Base-by-base conservation (phyloP, 2,113 vertebrate genomes). In the Geococcyx californianus region DNA sequence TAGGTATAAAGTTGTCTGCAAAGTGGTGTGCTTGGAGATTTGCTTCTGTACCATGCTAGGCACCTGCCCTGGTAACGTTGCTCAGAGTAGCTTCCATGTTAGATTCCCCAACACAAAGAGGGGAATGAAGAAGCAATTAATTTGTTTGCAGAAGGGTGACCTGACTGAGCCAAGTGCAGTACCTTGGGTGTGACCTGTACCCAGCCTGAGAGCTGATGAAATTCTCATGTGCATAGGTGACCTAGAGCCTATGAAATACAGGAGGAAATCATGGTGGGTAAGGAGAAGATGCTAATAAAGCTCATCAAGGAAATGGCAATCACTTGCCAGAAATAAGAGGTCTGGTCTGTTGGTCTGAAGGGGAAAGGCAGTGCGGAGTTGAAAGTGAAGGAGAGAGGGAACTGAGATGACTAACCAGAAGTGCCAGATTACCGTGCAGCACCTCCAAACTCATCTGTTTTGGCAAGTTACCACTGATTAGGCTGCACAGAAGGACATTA, bases 11-110 rank as follows among this genome's bases (percentile, higher is more conserved):
- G 36, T 21, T 58, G 16, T 45, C 62, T 15, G 76, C n/a, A 52
- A n/a, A 44, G 34, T 7, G 8, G 42, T 74, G 31, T 63, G 11
- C 34, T 74, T 63, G 47, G 73, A 79, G n/a, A 45, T 47, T 34
- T 2, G 0, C 16, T 56, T 60, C 20, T 56, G 5, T 23, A 33
- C 13, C 1, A 1, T 0, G 1, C 28, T 62, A n/a, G n/a, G 10
- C 12, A 31, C 31, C 51, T 55, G 6, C 11, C 9, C 33, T 38
- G 16, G 21, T 54, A 38, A 5, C 10, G 13, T n/a, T 83, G 59
- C 55, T 74, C 3, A 1, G 23, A 69, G 34, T 34, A 52, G 15
- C 45, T 60, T 55, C 82, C 5, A 1, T 10, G 36, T 55, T 29
- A 31, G 55, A 44, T 42, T 54, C 72, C 52, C 24, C 36, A 68